These are phyloP conservation scores for Halictus quadricinctus DNA, from an alignment of 2,888 invertebrate species.

Conservation along the genomic window DNA sequence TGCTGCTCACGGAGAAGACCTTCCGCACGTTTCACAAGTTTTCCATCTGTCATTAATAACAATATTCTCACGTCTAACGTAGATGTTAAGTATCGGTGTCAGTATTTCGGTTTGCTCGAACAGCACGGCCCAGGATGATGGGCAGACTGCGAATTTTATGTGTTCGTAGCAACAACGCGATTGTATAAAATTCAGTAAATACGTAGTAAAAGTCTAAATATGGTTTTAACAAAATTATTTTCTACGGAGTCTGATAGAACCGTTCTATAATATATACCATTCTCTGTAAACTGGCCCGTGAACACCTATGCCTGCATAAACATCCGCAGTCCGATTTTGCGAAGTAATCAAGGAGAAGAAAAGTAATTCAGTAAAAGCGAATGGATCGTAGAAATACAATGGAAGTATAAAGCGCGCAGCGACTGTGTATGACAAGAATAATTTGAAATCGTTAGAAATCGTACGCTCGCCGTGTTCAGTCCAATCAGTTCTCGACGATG, in stretches of 20 bases:
- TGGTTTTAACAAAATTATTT: background rate
- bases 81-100: background rate
- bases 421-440: constrained; percentile 26
- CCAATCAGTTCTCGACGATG: constrained; percentile 5
- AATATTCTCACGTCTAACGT: background rate
- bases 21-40: background rate
- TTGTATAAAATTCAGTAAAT: background rate
- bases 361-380: constrained; percentile 25
- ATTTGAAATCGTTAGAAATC: constrained; percentile 35
- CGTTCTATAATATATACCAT: background rate
- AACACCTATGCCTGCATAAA: background rate
- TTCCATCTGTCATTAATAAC: background rate
- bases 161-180: background rate
- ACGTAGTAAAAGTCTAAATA: constrained; percentile 4
- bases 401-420: constrained; percentile 37
- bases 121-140: background rate
- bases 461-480: constrained; percentile 27
- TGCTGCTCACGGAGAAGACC: background rate
- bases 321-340: constrained; percentile 9
- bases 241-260: background rate
- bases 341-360: background rate
- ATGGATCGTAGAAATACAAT: constrained; percentile 31
- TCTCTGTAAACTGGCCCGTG: background rate
- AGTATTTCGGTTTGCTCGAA: background rate
- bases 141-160: background rate